Evolutionary conservation across 1,140 invertebrate species (phyloP).

Genomic region (Phenacoccus solenopsis): DNA sequence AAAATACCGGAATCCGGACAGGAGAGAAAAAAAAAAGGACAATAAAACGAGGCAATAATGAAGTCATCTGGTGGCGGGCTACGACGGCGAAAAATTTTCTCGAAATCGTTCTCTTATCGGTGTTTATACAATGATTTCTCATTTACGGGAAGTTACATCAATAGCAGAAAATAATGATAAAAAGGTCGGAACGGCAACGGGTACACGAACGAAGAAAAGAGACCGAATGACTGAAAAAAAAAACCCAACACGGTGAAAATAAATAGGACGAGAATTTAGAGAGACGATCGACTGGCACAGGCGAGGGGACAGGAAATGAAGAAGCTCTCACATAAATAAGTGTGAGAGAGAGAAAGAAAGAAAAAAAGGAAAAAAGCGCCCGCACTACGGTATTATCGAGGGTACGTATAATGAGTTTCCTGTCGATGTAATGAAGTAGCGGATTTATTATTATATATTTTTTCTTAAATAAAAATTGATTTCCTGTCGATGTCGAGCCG

Average conservation of each 20-base stretch:
- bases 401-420: constrained; percentile 17
- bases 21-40: neutral
- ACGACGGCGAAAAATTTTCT: no score
- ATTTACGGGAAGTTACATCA: neutral
- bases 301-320: neutral
- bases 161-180: neutral
- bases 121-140: neutral
- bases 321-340: constrained; percentile 13
- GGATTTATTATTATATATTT: constrained; percentile 14
- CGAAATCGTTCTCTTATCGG: neutral
- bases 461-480: constrained; percentile 12
- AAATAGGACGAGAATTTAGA: constrained; percentile 11
- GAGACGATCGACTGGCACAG: neutral
- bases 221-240: neutral
- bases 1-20: no score
- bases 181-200: neutral
- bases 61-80: neutral
- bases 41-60: neutral
- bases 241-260: neutral
- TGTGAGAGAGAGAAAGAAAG: no score
- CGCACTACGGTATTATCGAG: constrained; percentile 5
- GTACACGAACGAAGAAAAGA: neutral
- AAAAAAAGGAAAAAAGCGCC: neutral
- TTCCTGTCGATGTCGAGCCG: constrained; percentile 8
- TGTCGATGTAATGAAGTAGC: constrained; percentile 16